Base-by-base conservation (phyloP, 2,888 invertebrate species). In the Ashinkailepas kermadecensis region DNA sequence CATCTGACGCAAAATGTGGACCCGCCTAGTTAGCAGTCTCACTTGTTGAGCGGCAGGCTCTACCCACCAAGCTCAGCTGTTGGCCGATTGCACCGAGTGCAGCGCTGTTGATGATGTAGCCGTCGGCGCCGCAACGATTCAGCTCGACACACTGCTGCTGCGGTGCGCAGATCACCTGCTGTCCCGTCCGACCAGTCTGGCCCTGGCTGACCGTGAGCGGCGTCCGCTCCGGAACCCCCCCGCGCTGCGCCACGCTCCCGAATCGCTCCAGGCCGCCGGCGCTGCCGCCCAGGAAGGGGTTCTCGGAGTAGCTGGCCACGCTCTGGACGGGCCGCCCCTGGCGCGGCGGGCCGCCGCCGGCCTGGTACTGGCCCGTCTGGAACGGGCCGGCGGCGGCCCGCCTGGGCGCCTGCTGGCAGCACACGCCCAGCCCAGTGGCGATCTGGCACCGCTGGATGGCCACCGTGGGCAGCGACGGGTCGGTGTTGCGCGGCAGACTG, bases 361-460 rank as follows among this genome's bases (percentile, higher is more conserved):
- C 39, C 39, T 39, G 39, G 39, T 39, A 39, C 39, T 39, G 39
- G 39, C 39, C 39, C 39, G 39, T 39, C 39, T 39, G 39, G 39
- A 39, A 39, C 39, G 2, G 39, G 39, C 39, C 39, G 39, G 1
- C 4, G 39, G 4, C 39, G 1, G 39, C n/a, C n/a, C 13, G 25
- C 57, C 79, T 25, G 0, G 67, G 70, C 23, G 25, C 25, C 39
- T 64, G 23, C 8, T 54, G 82, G 64, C 80, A 80, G 64, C 80
- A 80, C 23, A 80, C 23, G 10, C 80, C 18, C 64, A 57, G 21
- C 57, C n/a, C 2, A 58, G 59, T 62, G 81, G 78, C 15, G 56
- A 74, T 23, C n/a, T 23, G 67, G 82, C 80, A 83, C 79, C 12
- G 79, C 83, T 15, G 78, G 39, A 21, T 79, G 56, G 15, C 78